Evolutionary conservation across 2,888 invertebrate species (phyloP), one percentile per base, ranked within the genome.

Genomic region (Ypsolopha sequella): DNA sequence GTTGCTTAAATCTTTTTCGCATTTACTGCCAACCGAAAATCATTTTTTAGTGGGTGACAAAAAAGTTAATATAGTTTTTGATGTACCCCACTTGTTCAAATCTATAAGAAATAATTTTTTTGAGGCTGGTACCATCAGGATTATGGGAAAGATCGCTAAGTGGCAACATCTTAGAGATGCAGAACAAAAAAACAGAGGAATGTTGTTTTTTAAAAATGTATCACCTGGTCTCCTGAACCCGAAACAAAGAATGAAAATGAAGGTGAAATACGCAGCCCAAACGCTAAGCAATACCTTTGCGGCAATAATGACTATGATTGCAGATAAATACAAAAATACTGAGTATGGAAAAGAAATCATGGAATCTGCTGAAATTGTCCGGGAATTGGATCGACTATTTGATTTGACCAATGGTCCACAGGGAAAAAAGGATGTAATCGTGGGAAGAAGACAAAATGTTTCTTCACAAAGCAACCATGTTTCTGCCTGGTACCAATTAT

Each of bases 381-480:
- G 52, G 41, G 51, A 50, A 11, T 14, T 58, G 10, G 56, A 58
- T 8, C 33, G 50, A 11, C 11, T 50, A 13, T 50, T 58, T 51
- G 58, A 58, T 38, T 39, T 47, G 24, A 56, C 55, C 6, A 56
- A 57, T 52, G 58, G 56, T 2, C 58, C 56, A 36, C 39, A 54
- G 10, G 50, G 47, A 2, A 11, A 14, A 43, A 14, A 55, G n/a
- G 55, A 58, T 53, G 14, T 55, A 43, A 56, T 51, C 52, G 55
- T 48, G 51, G 52, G 48, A 4, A 51, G 39, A 6, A 47, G 58
- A 48, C 51, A 58, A 54, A 55, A 58, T 54, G 58, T 58, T 2
- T 48, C 48, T 6, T 38, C 33, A 36, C 53, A 55, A 35, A 53
- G 46, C 6, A 50, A 52, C 6, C 58, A 56, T 47, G 35, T 38